Percentiles rank a stretch among this genome's conserved stretches.
Conservation (phyloP, 2,113 vertebrate species). For the Ctenodactylus gundi region DNA sequence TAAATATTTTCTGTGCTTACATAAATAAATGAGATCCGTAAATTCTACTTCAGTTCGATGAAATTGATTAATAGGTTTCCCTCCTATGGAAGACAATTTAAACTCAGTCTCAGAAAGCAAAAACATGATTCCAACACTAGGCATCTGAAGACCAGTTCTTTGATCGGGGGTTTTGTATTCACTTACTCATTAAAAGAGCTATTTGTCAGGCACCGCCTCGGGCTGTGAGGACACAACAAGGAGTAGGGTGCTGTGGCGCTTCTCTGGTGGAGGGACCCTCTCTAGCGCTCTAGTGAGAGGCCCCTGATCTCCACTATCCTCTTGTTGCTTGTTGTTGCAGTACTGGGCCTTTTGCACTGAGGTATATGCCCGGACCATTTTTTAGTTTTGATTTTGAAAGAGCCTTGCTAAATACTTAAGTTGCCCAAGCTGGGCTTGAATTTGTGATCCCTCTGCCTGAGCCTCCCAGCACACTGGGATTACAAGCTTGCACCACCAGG, state of each 20-base stretch:
- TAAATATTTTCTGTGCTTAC: background rate
- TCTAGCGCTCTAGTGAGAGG: too few relatives aligned
- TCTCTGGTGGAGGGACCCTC: background rate
- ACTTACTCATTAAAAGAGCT: background rate
- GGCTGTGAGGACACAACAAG: background rate
- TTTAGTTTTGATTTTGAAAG: too few relatives aligned
- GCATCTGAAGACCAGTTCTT: background rate
- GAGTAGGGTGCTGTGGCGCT: background rate
- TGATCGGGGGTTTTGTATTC: background rate
- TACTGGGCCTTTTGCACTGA: too few relatives aligned
- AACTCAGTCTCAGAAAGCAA: background rate
- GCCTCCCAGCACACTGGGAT: too few relatives aligned
- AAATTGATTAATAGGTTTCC: slow-evolving; percentile 23
- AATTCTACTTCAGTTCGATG: slow-evolving; percentile 11
- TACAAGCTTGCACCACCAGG: too few relatives aligned
- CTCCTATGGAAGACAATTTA: background rate
- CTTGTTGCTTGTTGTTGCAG: too few relatives aligned
- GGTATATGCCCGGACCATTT: too few relatives aligned
- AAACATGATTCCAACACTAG: background rate
- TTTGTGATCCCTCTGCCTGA: too few relatives aligned
- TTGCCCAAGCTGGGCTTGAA: too few relatives aligned
- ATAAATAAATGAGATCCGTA: slow-evolving; percentile 44
- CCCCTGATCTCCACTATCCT: too few relatives aligned
- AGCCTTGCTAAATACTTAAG: too few relatives aligned
- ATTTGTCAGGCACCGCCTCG: background rate